Conservation (phyloP, 2,113 vertebrate species). For the Anoplopoma fimbria region DNA sequence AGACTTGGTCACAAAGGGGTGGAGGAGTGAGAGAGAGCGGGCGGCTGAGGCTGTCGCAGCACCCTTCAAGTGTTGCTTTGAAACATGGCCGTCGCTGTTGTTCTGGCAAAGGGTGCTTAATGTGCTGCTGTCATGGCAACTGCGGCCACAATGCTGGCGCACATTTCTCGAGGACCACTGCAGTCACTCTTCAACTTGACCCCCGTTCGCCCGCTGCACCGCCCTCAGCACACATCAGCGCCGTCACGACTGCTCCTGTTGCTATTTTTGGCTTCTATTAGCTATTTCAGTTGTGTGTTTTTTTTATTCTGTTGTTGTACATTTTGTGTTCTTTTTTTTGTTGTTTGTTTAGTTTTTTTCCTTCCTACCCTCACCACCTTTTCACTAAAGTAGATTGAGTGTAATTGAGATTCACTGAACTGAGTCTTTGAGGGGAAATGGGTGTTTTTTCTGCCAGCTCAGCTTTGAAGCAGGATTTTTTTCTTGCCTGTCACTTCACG, state of each 20-base stretch:
- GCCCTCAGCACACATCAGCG: constrained; percentile 61
- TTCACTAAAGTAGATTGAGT: constrained; percentile 65
- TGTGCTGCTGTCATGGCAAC: constrained; percentile 75
- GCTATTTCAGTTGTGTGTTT: constrained; percentile 74
- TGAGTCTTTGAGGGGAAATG: constrained; percentile 29
- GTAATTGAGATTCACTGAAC: constrained; percentile 57
- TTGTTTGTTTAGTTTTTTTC: neutral
- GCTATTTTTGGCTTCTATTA: constrained; percentile 74
- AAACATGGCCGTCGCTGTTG: constrained; percentile 62
- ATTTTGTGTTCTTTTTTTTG: constrained; percentile 61
- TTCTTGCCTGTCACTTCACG: constrained; percentile 30
- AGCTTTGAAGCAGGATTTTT: constrained; percentile 37
- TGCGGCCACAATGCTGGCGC: constrained; percentile 53
- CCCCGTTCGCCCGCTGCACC: constrained; percentile 23
- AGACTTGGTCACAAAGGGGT: constrained; percentile 30
- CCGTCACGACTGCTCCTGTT: constrained; percentile 64
- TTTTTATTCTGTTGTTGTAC: constrained; percentile 70
- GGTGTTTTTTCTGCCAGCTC: constrained; percentile 15
- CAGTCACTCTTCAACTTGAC: constrained; percentile 62
- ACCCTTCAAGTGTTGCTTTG: constrained; percentile 67
- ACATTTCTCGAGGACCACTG: constrained; percentile 73
- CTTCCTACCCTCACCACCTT: constrained; percentile 9
- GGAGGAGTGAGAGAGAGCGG: constrained; percentile 32
- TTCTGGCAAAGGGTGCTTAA: constrained; percentile 67
- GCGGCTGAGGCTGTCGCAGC: constrained; percentile 48